Conservation (phyloP, 2,888 invertebrate species). For the Ophonus ardosiacus region DNA sequence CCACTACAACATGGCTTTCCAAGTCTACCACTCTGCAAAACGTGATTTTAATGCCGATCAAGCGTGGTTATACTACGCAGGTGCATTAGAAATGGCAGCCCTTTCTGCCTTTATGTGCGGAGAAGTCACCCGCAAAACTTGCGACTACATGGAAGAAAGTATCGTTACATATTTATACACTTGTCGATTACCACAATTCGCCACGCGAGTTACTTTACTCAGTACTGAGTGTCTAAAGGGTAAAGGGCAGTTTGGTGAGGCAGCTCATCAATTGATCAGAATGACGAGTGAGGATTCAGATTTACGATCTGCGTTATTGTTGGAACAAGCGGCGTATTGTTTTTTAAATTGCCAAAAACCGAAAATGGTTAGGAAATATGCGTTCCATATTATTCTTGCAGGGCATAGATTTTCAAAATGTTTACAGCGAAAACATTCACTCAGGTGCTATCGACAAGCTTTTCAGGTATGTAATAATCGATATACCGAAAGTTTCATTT, state of each 20-base stretch:
- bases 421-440: constrained; percentile 93
- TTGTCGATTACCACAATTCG: constrained; percentile 94
- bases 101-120: constrained; percentile 93
- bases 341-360: constrained; percentile 84
- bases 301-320: constrained; percentile 92
- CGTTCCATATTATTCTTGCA: constrained; percentile 97
- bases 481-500: too few species aligned
- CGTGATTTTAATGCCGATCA: constrained; percentile 97
- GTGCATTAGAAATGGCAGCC: constrained; percentile 97
- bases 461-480: constrained; percentile 87
- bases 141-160: constrained; percentile 96
- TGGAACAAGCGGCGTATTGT: constrained; percentile 97
- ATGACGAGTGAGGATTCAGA: constrained; percentile 99
- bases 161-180: constrained; percentile 93
- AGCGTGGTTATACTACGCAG: constrained; percentile 98
- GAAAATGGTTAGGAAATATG: constrained; percentile 92
- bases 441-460: constrained; percentile 94
- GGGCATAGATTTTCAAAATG: constrained; percentile 97
- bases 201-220: constrained; percentile 93
- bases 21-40: constrained; percentile 97
- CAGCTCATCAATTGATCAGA: constrained; percentile 95
- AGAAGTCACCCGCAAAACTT: constrained; percentile 86
- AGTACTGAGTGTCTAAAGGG: constrained; percentile 92
- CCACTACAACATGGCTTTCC: constrained; percentile 93
- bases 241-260: constrained; percentile 89